Conservation (phyloP, 2,888 invertebrate genomes). For the Tethea ocularis region DNA sequence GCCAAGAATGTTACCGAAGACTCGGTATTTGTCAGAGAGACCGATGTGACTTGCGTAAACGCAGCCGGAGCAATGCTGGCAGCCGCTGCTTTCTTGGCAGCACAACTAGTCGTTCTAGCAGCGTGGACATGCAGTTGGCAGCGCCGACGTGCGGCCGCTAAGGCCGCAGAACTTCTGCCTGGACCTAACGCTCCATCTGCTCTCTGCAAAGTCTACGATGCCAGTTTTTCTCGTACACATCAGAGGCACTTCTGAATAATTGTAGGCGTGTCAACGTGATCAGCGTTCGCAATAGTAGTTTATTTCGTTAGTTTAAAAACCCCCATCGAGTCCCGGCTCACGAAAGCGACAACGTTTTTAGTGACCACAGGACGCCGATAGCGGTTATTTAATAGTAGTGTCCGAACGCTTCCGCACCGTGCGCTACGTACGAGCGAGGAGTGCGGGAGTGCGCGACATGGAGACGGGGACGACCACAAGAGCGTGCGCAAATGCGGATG, state of each 20-base stretch:
- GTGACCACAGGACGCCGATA: conserved; percentile 70
- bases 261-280: conserved; percentile 69
- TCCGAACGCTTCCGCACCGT: conserved; percentile 64
- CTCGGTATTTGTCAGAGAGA: conserved; percentile 88
- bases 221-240: conserved; percentile 91
- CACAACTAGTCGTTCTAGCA: conserved; percentile 93
- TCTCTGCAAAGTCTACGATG: conserved; percentile 94
- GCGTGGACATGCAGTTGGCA: conserved; percentile 96
- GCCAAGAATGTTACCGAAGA: conserved; percentile 87
- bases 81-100: conserved; percentile 92
- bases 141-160: conserved; percentile 87
- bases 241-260: conserved; percentile 79
- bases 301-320: conserved; percentile 76
- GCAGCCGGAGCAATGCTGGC: conserved; percentile 92
- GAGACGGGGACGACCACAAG: conserved; percentile 79
- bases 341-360: conserved; percentile 50
- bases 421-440: conserved; percentile 57
- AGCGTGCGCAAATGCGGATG: conserved; percentile 75
- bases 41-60: conserved; percentile 87
- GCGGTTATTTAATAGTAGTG: conserved; percentile 74
- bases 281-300: conserved; percentile 80
- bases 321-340: conserved; percentile 73
- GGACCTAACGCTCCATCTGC: conserved; percentile 83
- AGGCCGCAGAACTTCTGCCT: conserved; percentile 87
- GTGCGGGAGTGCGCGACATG: conserved; percentile 62